phyloP scores from a whole-genome alignment of 2,888 invertebrate species.

The Orthosia incerta region DNA sequence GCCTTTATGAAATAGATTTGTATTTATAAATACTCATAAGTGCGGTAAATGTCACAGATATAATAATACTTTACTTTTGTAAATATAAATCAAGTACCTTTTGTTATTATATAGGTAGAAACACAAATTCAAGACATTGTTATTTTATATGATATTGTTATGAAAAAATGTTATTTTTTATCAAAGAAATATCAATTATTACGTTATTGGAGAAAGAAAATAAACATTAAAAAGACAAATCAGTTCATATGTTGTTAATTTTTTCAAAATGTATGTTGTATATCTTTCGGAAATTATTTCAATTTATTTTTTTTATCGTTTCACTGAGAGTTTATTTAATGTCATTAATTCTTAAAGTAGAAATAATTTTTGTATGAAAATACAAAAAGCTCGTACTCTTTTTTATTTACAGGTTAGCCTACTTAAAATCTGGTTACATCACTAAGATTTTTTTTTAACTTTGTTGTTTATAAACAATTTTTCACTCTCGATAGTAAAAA shows the following conservation, averaged over 20 bases:
- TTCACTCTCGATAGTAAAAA: background rate
- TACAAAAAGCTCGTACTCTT: background rate
- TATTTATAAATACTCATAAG: constrained; percentile 80
- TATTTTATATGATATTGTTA: constrained; percentile 64
- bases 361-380: background rate
- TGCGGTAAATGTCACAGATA: constrained; percentile 69
- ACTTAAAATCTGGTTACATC: background rate
- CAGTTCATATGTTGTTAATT: constrained; percentile 29
- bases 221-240: background rate
- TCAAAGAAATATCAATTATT: constrained; percentile 43
- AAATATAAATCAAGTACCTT: constrained; percentile 80
- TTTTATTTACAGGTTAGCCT: background rate
- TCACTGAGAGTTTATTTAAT: constrained; percentile 39
- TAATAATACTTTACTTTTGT: constrained; percentile 72
- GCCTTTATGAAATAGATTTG: constrained; percentile 67
- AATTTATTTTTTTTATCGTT: constrained; percentile 40
- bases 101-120: constrained; percentile 66
- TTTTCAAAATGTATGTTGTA: constrained; percentile 48
- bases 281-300: constrained; percentile 41
- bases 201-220: constrained; percentile 24
- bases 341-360: background rate
- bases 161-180: constrained; percentile 58
- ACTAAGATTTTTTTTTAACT: background rate
- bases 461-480: background rate
- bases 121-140: constrained; percentile 59